Base-by-base conservation (phyloP, 2,113 vertebrate genomes). In the Xiphophorus maculatus region DNA sequence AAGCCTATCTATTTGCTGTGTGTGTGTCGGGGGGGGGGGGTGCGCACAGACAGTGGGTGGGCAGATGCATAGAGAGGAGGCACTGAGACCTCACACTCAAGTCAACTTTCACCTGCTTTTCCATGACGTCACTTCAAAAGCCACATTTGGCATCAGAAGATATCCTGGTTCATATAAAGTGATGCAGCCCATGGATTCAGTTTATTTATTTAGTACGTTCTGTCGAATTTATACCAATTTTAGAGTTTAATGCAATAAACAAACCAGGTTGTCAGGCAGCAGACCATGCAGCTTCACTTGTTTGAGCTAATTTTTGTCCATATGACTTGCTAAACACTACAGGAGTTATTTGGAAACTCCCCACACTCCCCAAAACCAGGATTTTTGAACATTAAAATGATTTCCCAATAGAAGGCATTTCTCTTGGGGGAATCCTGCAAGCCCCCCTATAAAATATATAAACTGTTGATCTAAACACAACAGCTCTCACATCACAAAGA, bases 1-100 rank as follows among this genome's bases (percentile, higher is more conserved):
- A 87, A 90, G 80, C 80, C 88, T 84, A 90, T 92, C 85, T 27
- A 81, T 89, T 93, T 90, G 89, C 87, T 74, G 77, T 69, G n/a
- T 37, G 27, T 28, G 27, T 28, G 27, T 28, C 1, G 27, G 35
- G 10, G 10, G 35, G 35, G 10, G 2, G 10, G 2, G 58, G 73
- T 61, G 66, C 42, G 0, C 12, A 5, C 40, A 74, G 67, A 71
- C 19, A 19, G 63, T 79, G 91, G 86, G 88, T 88, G 88, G 82
- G 87, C 87, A 92, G 71, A 88, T 74, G 76, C 83, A 87, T 58
- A 58, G 63, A 79, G 2, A 70, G 51, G 73, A 73, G 80, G 70
- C 13, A 62, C 69, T 76, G 83, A 86, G 85, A 82, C 67, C 82
- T 67, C 61, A 66, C 30, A 74, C 69, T 83, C 44, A 84, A 79